Evolutionary conservation across 2,797 vertebrate genomes (phyloP).

Genomic region (Lagocephalus sceleratus): DNA sequence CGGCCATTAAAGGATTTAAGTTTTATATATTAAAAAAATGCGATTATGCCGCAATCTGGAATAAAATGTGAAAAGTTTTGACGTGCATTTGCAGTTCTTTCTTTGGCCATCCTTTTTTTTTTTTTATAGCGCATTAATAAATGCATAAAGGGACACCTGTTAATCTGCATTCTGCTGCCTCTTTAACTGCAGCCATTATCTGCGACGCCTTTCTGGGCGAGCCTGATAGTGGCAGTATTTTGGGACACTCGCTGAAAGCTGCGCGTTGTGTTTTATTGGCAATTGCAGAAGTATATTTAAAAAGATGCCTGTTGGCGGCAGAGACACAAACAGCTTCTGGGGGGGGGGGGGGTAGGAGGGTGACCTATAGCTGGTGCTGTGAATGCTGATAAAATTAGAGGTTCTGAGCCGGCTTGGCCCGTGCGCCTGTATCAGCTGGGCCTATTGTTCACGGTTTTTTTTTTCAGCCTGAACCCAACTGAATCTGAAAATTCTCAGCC

Average conservation of each 20-base stretch:
- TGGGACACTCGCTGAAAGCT: constrained; percentile 5
- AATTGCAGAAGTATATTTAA: constrained; percentile 1
- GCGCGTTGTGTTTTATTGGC: not conserved
- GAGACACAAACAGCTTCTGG: constrained; percentile 10
- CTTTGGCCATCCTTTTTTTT: too few species aligned
- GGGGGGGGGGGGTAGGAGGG: constrained; percentile 7
- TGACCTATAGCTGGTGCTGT: constrained; percentile 15
- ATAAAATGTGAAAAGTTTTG: too few species aligned
- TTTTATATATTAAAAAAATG: too few species aligned
- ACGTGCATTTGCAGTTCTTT: too few species aligned
- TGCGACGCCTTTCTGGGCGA: constrained; percentile 3
- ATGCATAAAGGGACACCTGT: not conserved
- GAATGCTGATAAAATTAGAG: constrained; percentile 33
- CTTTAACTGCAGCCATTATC: constrained; percentile 5
- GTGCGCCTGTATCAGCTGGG: constrained; percentile 24
- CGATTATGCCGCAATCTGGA: too few species aligned
- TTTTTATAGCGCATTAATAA: too few species aligned
- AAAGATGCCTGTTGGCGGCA: constrained; percentile 3
- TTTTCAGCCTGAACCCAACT: constrained; percentile 34
- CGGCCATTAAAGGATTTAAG: too few species aligned
- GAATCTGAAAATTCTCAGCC: constrained; percentile 28
- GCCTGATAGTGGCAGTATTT: constrained; percentile 5
- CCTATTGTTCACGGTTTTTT: constrained; percentile 23
- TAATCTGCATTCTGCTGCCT: constrained; percentile 9
- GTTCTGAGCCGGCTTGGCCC: too few species aligned